These are phyloP conservation scores for Drosophila insularis DNA, from an alignment of 1,140 invertebrate genomes.

Conservation along the genomic window DNA sequence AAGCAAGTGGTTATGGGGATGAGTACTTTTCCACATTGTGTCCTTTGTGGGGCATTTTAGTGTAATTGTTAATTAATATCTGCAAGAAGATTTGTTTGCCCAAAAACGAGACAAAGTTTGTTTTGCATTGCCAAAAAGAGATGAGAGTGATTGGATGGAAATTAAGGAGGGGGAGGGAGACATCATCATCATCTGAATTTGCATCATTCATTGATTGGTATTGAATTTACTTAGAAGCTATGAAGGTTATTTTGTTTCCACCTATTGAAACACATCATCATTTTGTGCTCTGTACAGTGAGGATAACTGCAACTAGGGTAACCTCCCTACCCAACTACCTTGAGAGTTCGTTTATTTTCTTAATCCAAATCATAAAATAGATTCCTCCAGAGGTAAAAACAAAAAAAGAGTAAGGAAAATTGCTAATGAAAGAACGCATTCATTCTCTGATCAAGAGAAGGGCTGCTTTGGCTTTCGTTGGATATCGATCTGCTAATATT, in stretches of 20 bases:
- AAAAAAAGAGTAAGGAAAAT: not conserved
- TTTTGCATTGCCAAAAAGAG: constrained; percentile 1
- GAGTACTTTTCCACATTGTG: not conserved
- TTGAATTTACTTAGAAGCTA: constrained; percentile 1
- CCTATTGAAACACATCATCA: not conserved
- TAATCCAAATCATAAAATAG: not conserved
- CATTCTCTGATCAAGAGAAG: not conserved
- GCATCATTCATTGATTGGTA: constrained; percentile 4
- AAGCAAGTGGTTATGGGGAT: not conserved
- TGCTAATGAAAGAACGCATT: not conserved
- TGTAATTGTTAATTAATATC: constrained; percentile 79
- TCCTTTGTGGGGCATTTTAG: constrained; percentile 61
- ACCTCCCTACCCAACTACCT: not conserved
- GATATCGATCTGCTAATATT: not conserved
- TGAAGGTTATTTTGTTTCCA: not conserved
- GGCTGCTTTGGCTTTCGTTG: not conserved
- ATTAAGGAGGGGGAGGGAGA: not conserved
- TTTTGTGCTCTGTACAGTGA: not conserved
- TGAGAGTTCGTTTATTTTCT: not conserved
- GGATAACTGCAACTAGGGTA: no score
- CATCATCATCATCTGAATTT: not conserved
- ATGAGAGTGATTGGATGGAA: constrained; percentile 24
- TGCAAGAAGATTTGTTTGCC: constrained; percentile 58
- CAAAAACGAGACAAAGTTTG: constrained; percentile 12
- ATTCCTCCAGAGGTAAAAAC: no score